Evolutionary conservation across 2,113 vertebrate species (phyloP), one percentile per base, ranked within the genome.

Genomic region (Pelmatolapia mariae): DNA sequence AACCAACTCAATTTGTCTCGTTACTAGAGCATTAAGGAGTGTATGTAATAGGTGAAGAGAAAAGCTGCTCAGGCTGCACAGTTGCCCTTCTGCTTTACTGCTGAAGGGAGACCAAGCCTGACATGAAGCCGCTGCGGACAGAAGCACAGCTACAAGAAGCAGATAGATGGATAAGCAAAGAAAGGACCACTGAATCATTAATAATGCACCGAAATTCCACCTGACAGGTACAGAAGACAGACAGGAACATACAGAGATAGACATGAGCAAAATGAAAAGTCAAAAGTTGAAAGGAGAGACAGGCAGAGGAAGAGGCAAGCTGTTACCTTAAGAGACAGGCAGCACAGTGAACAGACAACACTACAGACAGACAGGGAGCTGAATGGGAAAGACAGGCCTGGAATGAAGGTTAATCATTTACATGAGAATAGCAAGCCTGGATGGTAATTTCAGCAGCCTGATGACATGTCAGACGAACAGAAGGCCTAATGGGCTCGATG

Each of bases 141-240:
- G 47, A 40, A 36, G 85, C 88, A 11, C 36, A 68, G n/a, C 83
- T 45, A 10, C 10, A 56, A 76, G 78, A 47, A 87, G 52, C 80
- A 45, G 87, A 86, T 89, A 81, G 86, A 78, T 24, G 84, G 79
- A 88, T 33, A 82, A 82, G 84, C 85, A 68, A 86, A 91, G 80
- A 93, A 90, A 91, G 38, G 83, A 56, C 61, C 7, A 43, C 43
- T 53, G 88, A 86, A 16, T 91, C 88, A 89, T 95, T 90, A 95
- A 95, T 95, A 94, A 94, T 94, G 93, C 88, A 94, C 61, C 5
- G 94, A 93, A 89, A 94, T 95, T 95, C 94, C 91, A 95, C 80
- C 91, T 92, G 89, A 90, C 85, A 57, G 80, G 81, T 76, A 38
- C 36, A 59, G 66, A 38, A 29, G 57, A 40, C 9, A 18, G 53